Evolutionary conservation across 2,113 vertebrate genomes (phyloP).

Genomic region (Pluvianellus socialis): DNA sequence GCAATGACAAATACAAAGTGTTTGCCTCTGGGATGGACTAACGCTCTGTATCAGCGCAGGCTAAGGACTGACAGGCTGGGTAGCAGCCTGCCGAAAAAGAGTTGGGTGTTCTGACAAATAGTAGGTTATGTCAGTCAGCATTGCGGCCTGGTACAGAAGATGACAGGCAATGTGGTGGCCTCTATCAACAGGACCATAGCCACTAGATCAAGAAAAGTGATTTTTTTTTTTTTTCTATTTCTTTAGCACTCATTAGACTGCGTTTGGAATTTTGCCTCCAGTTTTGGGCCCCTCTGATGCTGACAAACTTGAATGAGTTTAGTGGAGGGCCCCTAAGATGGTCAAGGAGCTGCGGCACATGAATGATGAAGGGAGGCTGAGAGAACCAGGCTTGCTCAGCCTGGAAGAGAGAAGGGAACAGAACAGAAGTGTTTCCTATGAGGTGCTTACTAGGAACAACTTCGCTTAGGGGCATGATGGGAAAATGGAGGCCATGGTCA

Average conservation of each 20-base stretch:
- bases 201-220: not conserved
- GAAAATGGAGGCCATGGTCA: not conserved
- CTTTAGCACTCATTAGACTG: not conserved
- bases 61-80: not conserved
- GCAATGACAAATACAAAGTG: not conserved
- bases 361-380: not conserved
- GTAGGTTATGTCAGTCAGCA: not conserved
- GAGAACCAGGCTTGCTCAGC: not conserved
- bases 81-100: not conserved
- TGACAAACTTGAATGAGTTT: not conserved
- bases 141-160: not conserved
- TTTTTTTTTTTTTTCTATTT: not conserved
- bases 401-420: not conserved
- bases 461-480: not conserved
- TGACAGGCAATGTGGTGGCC: not conserved
- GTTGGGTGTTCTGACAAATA: not conserved
- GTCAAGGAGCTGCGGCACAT: not conserved
- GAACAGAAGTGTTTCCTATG: not conserved
- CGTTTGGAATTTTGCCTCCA: not conserved
- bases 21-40: not conserved
- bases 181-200: not conserved
- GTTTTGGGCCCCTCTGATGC: not conserved
- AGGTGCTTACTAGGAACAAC: not conserved
- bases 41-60: not conserved
- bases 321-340: not conserved